Conservation (phyloP, 2,888 invertebrate genomes). For the Lacanobia oleracea region DNA sequence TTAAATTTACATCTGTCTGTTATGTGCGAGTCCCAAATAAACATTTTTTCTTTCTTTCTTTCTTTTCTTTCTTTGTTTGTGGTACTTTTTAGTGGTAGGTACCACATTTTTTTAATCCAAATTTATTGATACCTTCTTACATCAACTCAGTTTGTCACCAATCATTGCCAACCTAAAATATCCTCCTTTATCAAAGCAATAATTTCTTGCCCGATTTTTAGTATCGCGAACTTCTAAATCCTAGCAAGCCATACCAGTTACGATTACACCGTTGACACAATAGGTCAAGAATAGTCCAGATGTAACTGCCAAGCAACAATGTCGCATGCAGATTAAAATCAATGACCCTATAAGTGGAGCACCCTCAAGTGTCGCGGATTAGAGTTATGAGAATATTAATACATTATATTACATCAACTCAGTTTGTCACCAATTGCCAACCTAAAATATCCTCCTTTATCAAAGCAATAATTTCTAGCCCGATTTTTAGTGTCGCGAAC, state of each 20-base stretch:
- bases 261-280: conserved; percentile 19
- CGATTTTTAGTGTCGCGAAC: background rate
- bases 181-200: background rate
- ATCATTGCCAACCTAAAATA: background rate
- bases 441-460: background rate
- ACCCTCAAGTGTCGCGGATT: conserved; percentile 50
- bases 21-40: too few species aligned
- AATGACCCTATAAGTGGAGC: conserved; percentile 57
- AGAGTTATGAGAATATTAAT: conserved; percentile 53
- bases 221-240: conserved; percentile 8
- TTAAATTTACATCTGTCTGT: too few species aligned
- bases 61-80: too few species aligned
- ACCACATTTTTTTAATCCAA: too few species aligned
- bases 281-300: conserved; percentile 12
- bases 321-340: conserved; percentile 49
- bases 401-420: too few species aligned
- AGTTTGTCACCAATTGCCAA: background rate
- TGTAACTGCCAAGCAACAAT: conserved; percentile 38
- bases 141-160: background rate
- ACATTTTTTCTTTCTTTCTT: too few species aligned
- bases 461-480: background rate
- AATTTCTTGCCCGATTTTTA: too few species aligned
- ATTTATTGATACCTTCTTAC: background rate
- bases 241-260: background rate
- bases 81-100: too few species aligned